phyloP scores from a whole-genome alignment of 2,888 invertebrate species.

The Chrysopilus asiliformis region DNA sequence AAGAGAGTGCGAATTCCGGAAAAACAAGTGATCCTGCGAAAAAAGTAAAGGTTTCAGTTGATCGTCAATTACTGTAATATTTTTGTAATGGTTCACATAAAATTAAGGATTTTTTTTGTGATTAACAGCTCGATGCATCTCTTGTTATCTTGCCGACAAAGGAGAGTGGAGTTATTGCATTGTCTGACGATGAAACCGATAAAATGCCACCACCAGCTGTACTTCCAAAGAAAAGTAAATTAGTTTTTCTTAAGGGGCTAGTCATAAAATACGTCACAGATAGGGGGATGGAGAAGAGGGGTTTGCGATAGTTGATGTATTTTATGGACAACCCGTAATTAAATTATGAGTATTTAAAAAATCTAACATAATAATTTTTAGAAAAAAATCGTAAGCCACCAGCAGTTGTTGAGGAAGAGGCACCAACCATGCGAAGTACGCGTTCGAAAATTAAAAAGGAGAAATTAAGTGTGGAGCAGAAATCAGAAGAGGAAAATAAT shows the following conservation, averaged over 20 bases:
- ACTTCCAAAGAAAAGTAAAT: constrained; percentile 10
- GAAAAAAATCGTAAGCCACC: constrained; percentile 4
- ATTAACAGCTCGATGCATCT: constrained; percentile 10
- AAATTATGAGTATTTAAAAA: neutral
- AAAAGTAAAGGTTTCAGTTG: constrained; percentile 15
- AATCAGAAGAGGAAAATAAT: constrained; percentile 5
- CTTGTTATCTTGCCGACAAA: constrained; percentile 4
- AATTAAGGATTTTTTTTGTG: neutral
- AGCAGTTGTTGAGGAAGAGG: constrained; percentile 3
- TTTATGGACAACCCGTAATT: neutral
- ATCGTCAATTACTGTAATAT: neutral
- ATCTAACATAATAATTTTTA: neutral
- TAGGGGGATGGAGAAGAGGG: neutral
- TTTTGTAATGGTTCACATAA: neutral
- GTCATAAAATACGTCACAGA: no score
- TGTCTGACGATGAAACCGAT: constrained; percentile 12
- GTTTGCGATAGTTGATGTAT: neutral
- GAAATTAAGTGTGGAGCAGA: no score
- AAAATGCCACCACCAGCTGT: constrained; percentile 14
- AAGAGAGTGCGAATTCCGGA: neutral
- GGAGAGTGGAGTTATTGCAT: constrained; percentile 3
- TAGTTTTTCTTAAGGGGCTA: no score
- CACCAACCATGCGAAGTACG: neutral
- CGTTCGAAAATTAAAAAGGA: constrained; percentile 6
- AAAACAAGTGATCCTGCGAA: constrained; percentile 3